Conservation (phyloP, 2,797 vertebrate genomes). For the Microctenopoma steveboyesi region DNA sequence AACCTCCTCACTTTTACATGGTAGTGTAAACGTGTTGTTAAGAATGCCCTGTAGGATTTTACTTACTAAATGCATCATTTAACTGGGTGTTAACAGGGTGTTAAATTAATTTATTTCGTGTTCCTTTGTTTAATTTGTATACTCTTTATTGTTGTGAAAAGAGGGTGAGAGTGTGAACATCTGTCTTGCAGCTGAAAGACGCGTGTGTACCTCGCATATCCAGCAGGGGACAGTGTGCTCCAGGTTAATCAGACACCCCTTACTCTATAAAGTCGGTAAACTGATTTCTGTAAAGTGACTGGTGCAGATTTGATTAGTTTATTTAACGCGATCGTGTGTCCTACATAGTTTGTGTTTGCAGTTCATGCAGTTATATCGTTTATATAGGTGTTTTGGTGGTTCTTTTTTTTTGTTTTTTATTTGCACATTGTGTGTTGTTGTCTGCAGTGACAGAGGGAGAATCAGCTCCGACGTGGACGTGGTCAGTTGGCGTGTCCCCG, state of each 20-base stretch:
- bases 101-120: too few species aligned
- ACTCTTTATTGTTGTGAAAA: too few species aligned
- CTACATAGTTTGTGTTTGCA: not conserved
- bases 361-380: accelerated
- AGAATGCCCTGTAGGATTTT: too few species aligned
- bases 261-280: constrained; percentile 41
- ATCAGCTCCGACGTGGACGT: constrained; percentile 73
- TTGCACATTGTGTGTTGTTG: not conserved
- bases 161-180: constrained; percentile 9
- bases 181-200: constrained; percentile 6
- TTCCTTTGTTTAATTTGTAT: too few species aligned
- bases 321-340: not conserved
- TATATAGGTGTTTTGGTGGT: accelerated
- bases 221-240: constrained; percentile 59
- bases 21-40: too few species aligned
- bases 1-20: too few species aligned
- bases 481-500: constrained; percentile 78
- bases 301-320: constrained; percentile 28
- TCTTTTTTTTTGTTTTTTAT: too few species aligned
- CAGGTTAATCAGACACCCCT: not conserved
- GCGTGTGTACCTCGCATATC: not conserved
- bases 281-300: constrained; percentile 46
- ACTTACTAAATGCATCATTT: too few species aligned
- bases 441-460: constrained; percentile 43
- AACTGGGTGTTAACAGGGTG: too few species aligned